phyloP scores from a whole-genome alignment of 1,140 invertebrate genomes.

The Apis florea region DNA sequence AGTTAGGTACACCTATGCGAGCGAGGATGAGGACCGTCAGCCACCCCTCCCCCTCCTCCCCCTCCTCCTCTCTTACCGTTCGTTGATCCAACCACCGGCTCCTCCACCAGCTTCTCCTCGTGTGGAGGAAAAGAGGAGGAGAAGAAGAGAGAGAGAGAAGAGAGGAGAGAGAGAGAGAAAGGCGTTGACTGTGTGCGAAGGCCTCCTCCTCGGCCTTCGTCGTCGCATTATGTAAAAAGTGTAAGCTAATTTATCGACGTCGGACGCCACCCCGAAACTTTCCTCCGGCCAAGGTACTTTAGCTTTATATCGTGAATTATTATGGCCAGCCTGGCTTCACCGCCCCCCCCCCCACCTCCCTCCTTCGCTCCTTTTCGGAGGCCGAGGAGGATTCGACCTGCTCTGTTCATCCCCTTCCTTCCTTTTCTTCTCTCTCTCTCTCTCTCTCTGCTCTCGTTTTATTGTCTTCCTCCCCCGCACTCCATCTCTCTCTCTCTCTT shows the following conservation, averaged over 20 bases:
- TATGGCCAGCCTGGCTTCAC: slow-evolving; percentile 62
- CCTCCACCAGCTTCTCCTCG: slow-evolving; percentile 3
- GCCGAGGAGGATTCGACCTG: slow-evolving; percentile 54
- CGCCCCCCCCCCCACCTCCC: not conserved
- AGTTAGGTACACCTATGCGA: slow-evolving; percentile 60
- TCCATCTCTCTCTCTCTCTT: not conserved
- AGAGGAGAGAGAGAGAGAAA: not conserved
- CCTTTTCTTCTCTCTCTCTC: not conserved
- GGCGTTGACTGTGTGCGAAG: not conserved
- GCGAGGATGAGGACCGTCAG: slow-evolving; percentile 25
- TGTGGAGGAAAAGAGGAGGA: too few relatives aligned
- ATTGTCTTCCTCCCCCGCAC: not conserved
- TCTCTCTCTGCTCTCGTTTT: not conserved
- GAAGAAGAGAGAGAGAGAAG: not conserved
- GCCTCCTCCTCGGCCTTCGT: slow-evolving; percentile 44
- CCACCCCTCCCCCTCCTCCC: slow-evolving; percentile 16
- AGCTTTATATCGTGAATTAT: slow-evolving; percentile 78
- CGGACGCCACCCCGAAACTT: slow-evolving; percentile 58
- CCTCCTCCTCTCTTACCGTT: not conserved
- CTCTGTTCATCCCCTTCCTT: not conserved
- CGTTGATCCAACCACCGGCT: slow-evolving; percentile 11
- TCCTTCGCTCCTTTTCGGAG: slow-evolving; percentile 48
- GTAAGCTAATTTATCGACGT: slow-evolving; percentile 71
- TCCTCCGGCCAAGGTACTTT: slow-evolving; percentile 71
- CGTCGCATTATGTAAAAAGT: slow-evolving; percentile 69